Base-by-base conservation (phyloP, 2,888 invertebrate genomes). In the Melanchra persicariae region DNA sequence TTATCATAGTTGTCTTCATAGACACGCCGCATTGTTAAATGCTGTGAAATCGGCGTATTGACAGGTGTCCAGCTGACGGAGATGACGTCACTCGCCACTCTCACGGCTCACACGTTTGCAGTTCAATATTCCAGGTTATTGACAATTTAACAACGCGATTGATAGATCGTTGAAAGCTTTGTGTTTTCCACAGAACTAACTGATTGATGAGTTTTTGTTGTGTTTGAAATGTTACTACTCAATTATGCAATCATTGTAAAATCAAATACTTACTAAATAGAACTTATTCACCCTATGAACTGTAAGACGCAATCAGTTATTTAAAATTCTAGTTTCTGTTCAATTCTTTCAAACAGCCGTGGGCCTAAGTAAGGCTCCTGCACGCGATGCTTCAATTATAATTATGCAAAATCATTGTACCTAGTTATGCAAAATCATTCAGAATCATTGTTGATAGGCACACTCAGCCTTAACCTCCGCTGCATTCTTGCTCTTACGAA, bases 401-500 rank as follows among this genome's bases (percentile, higher is more conserved):
- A 43, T 60, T 47, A 57, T 77, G 63, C 59, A 64, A 71, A 64
- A 62, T 58, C 49, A 66, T 55, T 62, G 55, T 55, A 55, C 34
- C n/a, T 55, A 60, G 43, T 69, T 34, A 57, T 69, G 63, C 55
- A 61, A 61, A 64, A 70, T 62, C 57, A 62, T 55, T 62, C 10
- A 57, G 58, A 47, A 62, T 40, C 55, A 45, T 66, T 37, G 62
- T 60, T 64, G 60, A 67, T 67, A 63, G 49, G 52, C 52, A 45
- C 49, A 49, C 45, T 62, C 34, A 61, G 54, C 67, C 74, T 68
- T 82, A 51, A 82, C 64, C 83, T 82, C 66, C 9, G 30, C n/a
- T 65, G 61, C 49, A 68, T 82, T 70, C 74, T 79, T 73, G 54
- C 40, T 79, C 64, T 62, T 65, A 66, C 61, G 40, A 65, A 68